Base-by-base conservation (phyloP, 1,140 invertebrate genomes). In the Chironomus tepperi region DNA sequence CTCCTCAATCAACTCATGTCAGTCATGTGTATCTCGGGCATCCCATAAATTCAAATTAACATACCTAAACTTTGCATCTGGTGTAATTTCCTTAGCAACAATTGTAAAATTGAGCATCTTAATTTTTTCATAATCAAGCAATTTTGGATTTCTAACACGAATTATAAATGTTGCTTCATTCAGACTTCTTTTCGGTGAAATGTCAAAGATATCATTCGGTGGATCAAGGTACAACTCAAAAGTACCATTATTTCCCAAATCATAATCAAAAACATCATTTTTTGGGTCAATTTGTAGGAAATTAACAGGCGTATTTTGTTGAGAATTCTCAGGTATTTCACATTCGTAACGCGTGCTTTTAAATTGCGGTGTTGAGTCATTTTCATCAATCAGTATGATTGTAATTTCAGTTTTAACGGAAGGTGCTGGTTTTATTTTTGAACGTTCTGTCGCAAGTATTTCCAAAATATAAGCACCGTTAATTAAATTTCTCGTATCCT, bases 81-180 rank as follows among this genome's bases (percentile, higher is more conserved):
- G 84, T 75, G 91, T 90, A 73, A 90, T 87, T 87, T 97, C 95
- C 81, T 90, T 89, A 12, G 95, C 95, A 43, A 95, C 86, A 70
- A 97, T 84, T 75, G 91, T 93, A 78, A 95, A 94, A 82, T 95
- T 95, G 74, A 95, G 87, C 73, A 89, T 89, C 83, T 86, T 84
- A 77, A 89, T 86, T 80, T 88, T 87, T 83, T 98, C 96, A 83
- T 91, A 98, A 82, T 98, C 96, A 15, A 98, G 83, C 75, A 87
- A 87, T 3, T 87, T 84, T 0, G 94, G 87, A 81, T 97, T 90
- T 81, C 92, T 94, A 0, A 98, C 95, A 75, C 94, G 85, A 75
- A 98, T 92, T 70, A 96, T 85, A 82, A 98, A 96, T 8, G 93
- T 91, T 7, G 94, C 94, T 83, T 98, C 95, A 79, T 97, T 97